These are phyloP conservation scores for Microctenopoma steveboyesi DNA, from an alignment of 2,797 vertebrate genomes.

Conservation along the genomic window DNA sequence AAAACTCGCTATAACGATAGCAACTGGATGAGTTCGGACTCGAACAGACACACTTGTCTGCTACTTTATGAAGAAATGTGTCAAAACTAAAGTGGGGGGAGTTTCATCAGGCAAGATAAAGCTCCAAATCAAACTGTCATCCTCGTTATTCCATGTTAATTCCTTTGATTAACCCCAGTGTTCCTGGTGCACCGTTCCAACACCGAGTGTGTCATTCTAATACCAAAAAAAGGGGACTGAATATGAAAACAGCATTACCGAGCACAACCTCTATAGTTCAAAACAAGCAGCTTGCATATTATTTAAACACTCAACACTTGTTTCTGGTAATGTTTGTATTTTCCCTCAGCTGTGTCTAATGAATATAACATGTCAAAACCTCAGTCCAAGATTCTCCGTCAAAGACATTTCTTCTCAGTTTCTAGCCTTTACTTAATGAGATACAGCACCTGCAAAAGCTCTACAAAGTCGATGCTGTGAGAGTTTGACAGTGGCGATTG, in stretches of 20 bases:
- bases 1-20: too few relatives aligned
- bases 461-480: constrained; percentile 6
- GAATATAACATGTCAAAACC: neutral
- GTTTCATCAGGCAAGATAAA: too few relatives aligned
- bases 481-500: constrained; percentile 3
- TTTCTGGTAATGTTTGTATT: neutral
- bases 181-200: too few relatives aligned
- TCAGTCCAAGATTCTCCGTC: constrained; percentile 1
- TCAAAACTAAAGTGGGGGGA: too few relatives aligned
- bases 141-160: too few relatives aligned
- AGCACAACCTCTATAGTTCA: neutral
- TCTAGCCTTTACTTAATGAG: constrained; percentile 42
- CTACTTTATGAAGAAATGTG: too few relatives aligned
- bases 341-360: neutral
- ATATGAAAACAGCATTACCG: constrained; percentile 3
- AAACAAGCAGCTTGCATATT: constrained; percentile 3
- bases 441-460: constrained; percentile 8
- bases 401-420: constrained; percentile 21
- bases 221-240: too few relatives aligned
- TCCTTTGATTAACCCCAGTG: too few relatives aligned
- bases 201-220: too few relatives aligned
- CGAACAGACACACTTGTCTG: too few relatives aligned
- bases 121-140: too few relatives aligned
- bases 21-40: too few relatives aligned
- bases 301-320: constrained; percentile 8